phyloP scores from a whole-genome alignment of 1,140 invertebrate genomes.

The Arion vulgaris region DNA sequence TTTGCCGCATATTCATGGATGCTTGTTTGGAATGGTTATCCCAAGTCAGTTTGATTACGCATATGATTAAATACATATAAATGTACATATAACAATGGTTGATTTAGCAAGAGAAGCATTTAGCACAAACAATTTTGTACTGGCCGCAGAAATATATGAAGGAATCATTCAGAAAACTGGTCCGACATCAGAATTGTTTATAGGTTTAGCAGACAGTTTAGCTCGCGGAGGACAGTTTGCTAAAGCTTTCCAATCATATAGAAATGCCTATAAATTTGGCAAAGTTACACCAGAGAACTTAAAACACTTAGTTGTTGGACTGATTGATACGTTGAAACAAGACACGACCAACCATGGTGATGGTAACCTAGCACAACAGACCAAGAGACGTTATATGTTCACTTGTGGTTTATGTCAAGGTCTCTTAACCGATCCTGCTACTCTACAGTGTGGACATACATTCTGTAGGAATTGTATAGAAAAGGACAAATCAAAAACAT shows the following conservation, averaged over 20 bases:
- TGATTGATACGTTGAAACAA: slow-evolving; percentile 58
- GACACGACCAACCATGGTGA: slow-evolving; percentile 41
- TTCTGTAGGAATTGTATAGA: slow-evolving; percentile 79
- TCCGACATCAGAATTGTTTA: slow-evolving; percentile 57
- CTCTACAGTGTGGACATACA: slow-evolving; percentile 80
- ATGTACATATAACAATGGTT: slow-evolving; percentile 53
- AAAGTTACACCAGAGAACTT: slow-evolving; percentile 52
- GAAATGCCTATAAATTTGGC: slow-evolving; percentile 57
- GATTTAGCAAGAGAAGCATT: slow-evolving; percentile 66
- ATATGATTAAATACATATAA: slow-evolving; percentile 12
- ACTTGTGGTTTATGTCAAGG: slow-evolving; percentile 81
- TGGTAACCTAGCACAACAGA: slow-evolving; percentile 6
- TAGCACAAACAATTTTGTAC: slow-evolving; percentile 63
- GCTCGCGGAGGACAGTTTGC: slow-evolving; percentile 55
- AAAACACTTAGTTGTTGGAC: slow-evolving; percentile 64
- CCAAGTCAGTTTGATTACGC: background rate
- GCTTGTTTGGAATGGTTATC: no score
- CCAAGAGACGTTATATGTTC: slow-evolving; percentile 71
- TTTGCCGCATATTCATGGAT: no score
- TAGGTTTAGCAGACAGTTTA: slow-evolving; percentile 65
- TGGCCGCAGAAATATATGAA: slow-evolving; percentile 66
- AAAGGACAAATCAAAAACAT: slow-evolving; percentile 64
- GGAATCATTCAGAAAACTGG: slow-evolving; percentile 61
- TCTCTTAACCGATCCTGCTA: slow-evolving; percentile 81
- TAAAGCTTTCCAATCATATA: slow-evolving; percentile 61